These are phyloP conservation scores for Leptinotarsa texana DNA, from an alignment of 1,140 invertebrate genomes.

Conservation along the genomic window DNA sequence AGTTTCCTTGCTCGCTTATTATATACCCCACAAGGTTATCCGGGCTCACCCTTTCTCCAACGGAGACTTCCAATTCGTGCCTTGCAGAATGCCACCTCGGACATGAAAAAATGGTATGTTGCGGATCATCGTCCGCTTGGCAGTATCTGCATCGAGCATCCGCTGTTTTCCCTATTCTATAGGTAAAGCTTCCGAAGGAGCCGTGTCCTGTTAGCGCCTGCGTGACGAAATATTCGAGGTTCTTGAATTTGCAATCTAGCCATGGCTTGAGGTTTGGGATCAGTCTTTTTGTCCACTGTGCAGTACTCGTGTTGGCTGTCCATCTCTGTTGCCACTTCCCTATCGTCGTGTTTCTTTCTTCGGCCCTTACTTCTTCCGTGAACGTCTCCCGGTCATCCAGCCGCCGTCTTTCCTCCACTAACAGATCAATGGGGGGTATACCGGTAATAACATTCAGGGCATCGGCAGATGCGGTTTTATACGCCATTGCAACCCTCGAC, in stretches of 20 bases:
- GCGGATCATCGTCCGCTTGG: background rate
- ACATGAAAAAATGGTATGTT: slow-evolving; percentile 14
- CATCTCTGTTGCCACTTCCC: slow-evolving; percentile 30
- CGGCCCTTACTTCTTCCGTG: slow-evolving; percentile 2
- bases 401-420: slow-evolving; percentile 4
- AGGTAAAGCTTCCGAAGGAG: slow-evolving; percentile 12
- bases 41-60: background rate
- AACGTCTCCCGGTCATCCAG: background rate
- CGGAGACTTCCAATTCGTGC: too few relatives aligned
- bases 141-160: slow-evolving; percentile 9
- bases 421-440: slow-evolving; percentile 16
- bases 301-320: background rate
- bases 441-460: slow-evolving; percentile 19
- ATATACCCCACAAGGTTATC: background rate
- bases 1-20: background rate
- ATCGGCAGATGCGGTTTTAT: slow-evolving; percentile 11
- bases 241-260: slow-evolving; percentile 4
- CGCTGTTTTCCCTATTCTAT: background rate
- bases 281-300: slow-evolving; percentile 29
- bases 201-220: slow-evolving; percentile 24
- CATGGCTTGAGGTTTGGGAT: slow-evolving; percentile 20
- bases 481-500: background rate
- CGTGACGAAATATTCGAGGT: slow-evolving; percentile 12
- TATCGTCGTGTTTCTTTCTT: background rate
- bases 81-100: background rate